Evolutionary conservation across 2,113 vertebrate species (phyloP), one percentile per base, ranked within the genome.

Genomic region (Spea multiplicata): DNA sequence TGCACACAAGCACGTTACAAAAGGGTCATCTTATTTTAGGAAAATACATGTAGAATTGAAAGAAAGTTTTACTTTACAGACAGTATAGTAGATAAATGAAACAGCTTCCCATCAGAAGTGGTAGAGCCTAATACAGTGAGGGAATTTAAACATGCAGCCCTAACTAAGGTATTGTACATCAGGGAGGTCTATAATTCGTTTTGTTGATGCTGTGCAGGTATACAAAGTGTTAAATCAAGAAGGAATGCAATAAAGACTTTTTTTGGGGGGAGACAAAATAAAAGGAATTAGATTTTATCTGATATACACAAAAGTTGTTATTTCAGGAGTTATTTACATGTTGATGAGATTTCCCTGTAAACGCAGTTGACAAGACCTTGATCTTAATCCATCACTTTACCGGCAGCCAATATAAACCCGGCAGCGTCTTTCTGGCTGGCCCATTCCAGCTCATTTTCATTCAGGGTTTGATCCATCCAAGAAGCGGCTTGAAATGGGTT

Each of bases 241-340:
- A 6, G 14, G 6, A 59, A 59, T 1, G 14, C 12, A 13, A 59
- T 9, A 4, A 13, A 59, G 55, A 12, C 6, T 59, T 59, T 8
- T n/a, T 5, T 13, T 59, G 6, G 55, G 6, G 55, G 12, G 55
- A 59, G 55, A 59, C 74, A 55, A 52, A 76, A 76, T 53, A 68
- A 66, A 16, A 70, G 67, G 76, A 78, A 78, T 72, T 72, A 78
- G 76, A 78, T 78, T 71, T 17, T 65, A 78, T 78, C 76, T 78
- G 57, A 17, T 6, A 50, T 47, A 78, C 59, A 69, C 66, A 77
- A 70, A 76, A 77, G 70, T 67, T 77, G 75, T 77, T 77, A 77
- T 77, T 77, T 69, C 59, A 77, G 67, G 75, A 70, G 75, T 77
- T 77, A 77, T 77, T 77, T 77, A 68, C 75, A 77, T 77, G 75